Evolutionary conservation across 2,113 vertebrate genomes (phyloP).

Genomic region (Burhinus bistriatus): DNA sequence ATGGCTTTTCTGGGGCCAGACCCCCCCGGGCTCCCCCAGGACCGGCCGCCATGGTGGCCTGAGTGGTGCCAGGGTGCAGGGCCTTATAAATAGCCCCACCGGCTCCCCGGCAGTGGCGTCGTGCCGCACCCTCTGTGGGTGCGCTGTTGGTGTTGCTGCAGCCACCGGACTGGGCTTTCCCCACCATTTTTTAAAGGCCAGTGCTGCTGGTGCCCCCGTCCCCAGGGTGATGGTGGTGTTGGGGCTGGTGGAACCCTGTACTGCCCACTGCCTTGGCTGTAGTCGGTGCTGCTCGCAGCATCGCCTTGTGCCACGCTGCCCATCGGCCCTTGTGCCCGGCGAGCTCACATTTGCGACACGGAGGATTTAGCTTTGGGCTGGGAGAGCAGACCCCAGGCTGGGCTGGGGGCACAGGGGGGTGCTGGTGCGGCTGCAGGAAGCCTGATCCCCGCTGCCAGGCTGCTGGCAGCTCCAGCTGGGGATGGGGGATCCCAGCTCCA

Average conservation of each 20-base stretch:
- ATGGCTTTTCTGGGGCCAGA: too few species aligned
- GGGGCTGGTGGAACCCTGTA: background rate
- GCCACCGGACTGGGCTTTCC: background rate
- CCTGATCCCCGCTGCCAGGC: too few species aligned
- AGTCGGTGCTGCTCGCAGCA: rapidly evolving
- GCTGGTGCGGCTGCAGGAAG: background rate
- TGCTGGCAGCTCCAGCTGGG: background rate
- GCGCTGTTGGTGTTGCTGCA: background rate
- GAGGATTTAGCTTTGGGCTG: background rate
- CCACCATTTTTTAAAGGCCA: background rate
- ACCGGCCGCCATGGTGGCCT: rapidly evolving
- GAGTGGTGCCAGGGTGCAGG: rapidly evolving
- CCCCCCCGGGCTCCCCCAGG: background rate
- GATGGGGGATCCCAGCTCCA: background rate
- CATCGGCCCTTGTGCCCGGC: rapidly evolving
- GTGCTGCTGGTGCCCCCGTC: background rate
- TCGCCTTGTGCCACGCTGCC: background rate
- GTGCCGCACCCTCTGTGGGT: background rate
- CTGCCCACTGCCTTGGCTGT: rapidly evolving
- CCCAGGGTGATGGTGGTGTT: background rate
- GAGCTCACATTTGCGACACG: background rate
- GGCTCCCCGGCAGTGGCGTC: too few species aligned
- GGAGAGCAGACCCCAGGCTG: background rate
- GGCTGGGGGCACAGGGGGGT: background rate
- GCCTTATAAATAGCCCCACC: background rate